Percentiles rank a stretch among this genome's conserved stretches.
phyloP scores from a whole-genome alignment of 1,140 invertebrate species.

The Drosophila orosa region DNA sequence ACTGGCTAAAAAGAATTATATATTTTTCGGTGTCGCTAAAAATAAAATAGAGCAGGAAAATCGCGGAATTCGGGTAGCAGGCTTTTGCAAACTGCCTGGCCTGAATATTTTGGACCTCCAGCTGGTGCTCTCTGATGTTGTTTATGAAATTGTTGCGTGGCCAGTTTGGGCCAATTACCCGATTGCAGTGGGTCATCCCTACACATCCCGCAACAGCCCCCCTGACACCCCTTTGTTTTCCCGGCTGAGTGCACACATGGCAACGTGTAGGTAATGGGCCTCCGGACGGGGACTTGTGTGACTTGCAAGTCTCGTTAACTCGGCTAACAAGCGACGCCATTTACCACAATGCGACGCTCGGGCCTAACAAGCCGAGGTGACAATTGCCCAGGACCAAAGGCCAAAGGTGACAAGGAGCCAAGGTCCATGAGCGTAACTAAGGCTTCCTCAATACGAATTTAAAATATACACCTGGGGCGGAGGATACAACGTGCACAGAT shows the following conservation, averaged over 20 bases:
- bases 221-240: slow-evolving; percentile 18
- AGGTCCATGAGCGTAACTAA: slow-evolving; percentile 43
- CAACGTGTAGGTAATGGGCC: slow-evolving; percentile 42
- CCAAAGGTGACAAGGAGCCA: slow-evolving; percentile 10
- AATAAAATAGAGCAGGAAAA: slow-evolving; percentile 5
- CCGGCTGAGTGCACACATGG: slow-evolving; percentile 38
- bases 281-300: slow-evolving; percentile 53
- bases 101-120: slow-evolving; percentile 19
- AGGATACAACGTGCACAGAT: not conserved
- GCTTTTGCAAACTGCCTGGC: slow-evolving; percentile 1
- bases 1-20: fast-evolving
- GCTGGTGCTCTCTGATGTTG: slow-evolving; percentile 36
- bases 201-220: slow-evolving; percentile 11
- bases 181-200: slow-evolving; percentile 20
- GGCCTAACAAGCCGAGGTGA: slow-evolving; percentile 74
- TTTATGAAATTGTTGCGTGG: slow-evolving; percentile 39
- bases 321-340: slow-evolving; percentile 61
- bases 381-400: slow-evolving; percentile 42
- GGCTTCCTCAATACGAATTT: slow-evolving; percentile 58
- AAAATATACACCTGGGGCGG: slow-evolving; percentile 31
- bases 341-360: slow-evolving; percentile 58
- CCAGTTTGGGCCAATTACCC: slow-evolving; percentile 35
- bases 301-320: slow-evolving; percentile 62
- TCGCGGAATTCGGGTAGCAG: slow-evolving; percentile 19
- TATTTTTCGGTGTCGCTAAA: slow-evolving; percentile 3